These are phyloP conservation scores for Stegastes partitus DNA, from an alignment of 2,113 vertebrate species.

Conservation along the genomic window DNA sequence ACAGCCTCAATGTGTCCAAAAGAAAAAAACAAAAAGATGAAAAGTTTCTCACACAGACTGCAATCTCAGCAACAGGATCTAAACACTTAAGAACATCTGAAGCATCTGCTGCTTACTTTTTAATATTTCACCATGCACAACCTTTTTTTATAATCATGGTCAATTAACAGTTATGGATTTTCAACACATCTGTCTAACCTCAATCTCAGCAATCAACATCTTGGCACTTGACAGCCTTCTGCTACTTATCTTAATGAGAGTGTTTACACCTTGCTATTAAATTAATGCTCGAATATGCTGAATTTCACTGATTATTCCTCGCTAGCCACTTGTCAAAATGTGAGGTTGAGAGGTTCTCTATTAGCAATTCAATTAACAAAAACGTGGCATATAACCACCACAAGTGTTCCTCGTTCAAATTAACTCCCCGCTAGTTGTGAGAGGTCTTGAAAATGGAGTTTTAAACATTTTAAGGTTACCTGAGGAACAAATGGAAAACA, in stretches of 20 bases:
- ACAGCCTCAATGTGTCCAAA: slow-evolving; percentile 13
- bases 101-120: slow-evolving; percentile 52
- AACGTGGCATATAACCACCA: background rate
- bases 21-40: background rate
- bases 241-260: slow-evolving; percentile 36
- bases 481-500: background rate
- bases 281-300: slow-evolving; percentile 17
- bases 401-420: slow-evolving; percentile 19
- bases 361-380: slow-evolving; percentile 45
- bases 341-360: slow-evolving; percentile 19
- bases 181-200: slow-evolving; percentile 48
- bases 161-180: slow-evolving; percentile 21
- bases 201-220: slow-evolving; percentile 34
- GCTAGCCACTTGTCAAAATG: slow-evolving; percentile 28
- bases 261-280: slow-evolving; percentile 38
- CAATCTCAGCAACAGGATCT: slow-evolving; percentile 16
- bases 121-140: slow-evolving; percentile 12
- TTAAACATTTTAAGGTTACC: background rate
- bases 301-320: slow-evolving; percentile 31
- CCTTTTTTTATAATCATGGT: slow-evolving; percentile 17
- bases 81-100: background rate
- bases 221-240: slow-evolving; percentile 14
- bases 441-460: background rate
- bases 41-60: slow-evolving; percentile 2
- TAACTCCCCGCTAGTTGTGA: background rate